phyloP scores from a whole-genome alignment of 1,140 invertebrate species.

The Plectus sambesii region DNA sequence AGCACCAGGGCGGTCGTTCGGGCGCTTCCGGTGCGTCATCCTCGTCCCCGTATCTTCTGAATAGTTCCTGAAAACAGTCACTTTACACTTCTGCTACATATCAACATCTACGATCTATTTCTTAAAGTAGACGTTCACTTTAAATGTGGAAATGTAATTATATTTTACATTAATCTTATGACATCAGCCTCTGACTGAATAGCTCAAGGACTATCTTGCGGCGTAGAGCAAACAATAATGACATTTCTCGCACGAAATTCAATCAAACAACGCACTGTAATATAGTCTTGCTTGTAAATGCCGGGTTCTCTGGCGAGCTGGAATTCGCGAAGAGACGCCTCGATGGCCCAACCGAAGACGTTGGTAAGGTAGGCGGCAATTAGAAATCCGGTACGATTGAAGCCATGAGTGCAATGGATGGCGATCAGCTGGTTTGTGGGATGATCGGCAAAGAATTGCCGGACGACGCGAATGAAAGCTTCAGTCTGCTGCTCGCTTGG shows the following conservation, averaged over 20 bases:
- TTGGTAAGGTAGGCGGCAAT: conserved; percentile 79
- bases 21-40: conserved; percentile 29
- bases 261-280: conserved; percentile 55
- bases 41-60: conserved; percentile 28
- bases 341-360: conserved; percentile 60
- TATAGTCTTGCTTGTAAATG: conserved; percentile 61
- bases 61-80: conserved; percentile 21
- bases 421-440: conserved; percentile 47
- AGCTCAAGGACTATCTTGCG: no score
- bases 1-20: conserved; percentile 36
- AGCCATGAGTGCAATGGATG: conserved; percentile 97
- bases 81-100: background rate
- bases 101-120: no score
- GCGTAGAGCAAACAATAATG: no score
- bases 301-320: conserved; percentile 56
- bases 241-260: no score
- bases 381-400: conserved; percentile 89
- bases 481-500: conserved; percentile 44
- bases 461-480: conserved; percentile 41
- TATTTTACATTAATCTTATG: no score
- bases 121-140: no score
- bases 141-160: no score
- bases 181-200: no score
- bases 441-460: conserved; percentile 34
- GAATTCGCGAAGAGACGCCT: conserved; percentile 67